Conservation (phyloP, 2,113 vertebrate genomes). For the Puma concolor region DNA sequence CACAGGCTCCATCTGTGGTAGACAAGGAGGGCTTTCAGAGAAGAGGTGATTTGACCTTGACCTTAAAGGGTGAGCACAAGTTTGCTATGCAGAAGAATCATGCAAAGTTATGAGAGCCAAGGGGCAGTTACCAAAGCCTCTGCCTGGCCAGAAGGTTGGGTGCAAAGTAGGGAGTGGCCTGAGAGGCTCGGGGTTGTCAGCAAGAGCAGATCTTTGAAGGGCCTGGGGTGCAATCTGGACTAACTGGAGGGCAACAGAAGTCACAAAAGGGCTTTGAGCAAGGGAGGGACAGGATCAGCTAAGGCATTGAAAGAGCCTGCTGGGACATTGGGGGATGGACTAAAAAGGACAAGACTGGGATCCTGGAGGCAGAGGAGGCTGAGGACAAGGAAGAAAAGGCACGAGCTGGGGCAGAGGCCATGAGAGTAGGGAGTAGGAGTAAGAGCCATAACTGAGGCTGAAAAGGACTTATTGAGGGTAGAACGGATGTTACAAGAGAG, state of each 20-base stretch:
- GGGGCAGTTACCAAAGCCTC: not conserved
- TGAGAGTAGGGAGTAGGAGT: not conserved
- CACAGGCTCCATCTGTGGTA: not conserved
- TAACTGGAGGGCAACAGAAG: not conserved
- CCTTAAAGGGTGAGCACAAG: not conserved
- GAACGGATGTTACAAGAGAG: not conserved
- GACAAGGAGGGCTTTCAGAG: not conserved
- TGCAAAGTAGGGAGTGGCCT: not conserved
- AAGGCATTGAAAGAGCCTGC: not conserved
- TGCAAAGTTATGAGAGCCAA: not conserved
- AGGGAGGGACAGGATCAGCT: not conserved
- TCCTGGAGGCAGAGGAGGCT: not conserved
- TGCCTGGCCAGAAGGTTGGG: not conserved
- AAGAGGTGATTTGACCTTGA: not conserved
- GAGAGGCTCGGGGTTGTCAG: not conserved
- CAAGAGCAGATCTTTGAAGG: not conserved
- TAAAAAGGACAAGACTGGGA: not conserved
- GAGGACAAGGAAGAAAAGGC: not conserved
- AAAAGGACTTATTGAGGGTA: not conserved
- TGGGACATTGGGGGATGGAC: not conserved
- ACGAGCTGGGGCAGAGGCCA: not conserved
- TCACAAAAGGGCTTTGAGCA: not conserved
- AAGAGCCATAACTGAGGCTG: not conserved
- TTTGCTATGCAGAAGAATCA: not conserved
- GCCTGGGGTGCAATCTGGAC: not conserved